Evolutionary conservation across 2,888 invertebrate species (phyloP).

Genomic region (Opisthograptis luteolata): DNA sequence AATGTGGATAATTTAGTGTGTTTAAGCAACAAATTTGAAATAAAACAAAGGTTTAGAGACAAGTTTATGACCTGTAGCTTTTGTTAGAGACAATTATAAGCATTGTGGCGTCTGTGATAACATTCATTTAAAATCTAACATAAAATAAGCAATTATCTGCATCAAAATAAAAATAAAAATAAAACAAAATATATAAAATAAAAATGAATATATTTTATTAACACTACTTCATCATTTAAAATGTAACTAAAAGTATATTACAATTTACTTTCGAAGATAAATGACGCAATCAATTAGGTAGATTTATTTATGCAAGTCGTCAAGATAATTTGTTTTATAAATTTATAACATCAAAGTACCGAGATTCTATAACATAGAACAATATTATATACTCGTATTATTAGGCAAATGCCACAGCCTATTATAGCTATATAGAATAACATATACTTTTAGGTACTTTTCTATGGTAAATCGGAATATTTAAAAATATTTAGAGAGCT

Average conservation of each 20-base stretch:
- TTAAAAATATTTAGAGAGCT: constrained; percentile 59
- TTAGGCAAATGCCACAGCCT: no score
- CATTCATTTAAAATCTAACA: background rate
- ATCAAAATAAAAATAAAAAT: constrained; percentile 74
- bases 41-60: background rate
- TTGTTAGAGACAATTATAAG: constrained; percentile 5
- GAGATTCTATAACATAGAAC: constrained; percentile 71
- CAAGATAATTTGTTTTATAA: constrained; percentile 31
- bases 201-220: constrained; percentile 82
- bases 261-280: constrained; percentile 53
- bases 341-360: constrained; percentile 63
- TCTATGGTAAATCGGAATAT: constrained; percentile 48
- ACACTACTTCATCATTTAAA: constrained; percentile 72
- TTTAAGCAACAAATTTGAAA: background rate
- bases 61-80: background rate
- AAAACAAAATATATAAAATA: constrained; percentile 81
- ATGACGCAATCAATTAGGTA: constrained; percentile 53
- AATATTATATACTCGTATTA: constrained; percentile 46
- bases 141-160: constrained; percentile 32
- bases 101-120: constrained; percentile 8
- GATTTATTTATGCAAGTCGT: constrained; percentile 36
- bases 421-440: constrained; percentile 53
- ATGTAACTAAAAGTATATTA: constrained; percentile 72
- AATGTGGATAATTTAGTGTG: background rate
- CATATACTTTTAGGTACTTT: constrained; percentile 62